Conservation (phyloP, 2,888 invertebrate species). For the Acrocyrtus sp. region DNA sequence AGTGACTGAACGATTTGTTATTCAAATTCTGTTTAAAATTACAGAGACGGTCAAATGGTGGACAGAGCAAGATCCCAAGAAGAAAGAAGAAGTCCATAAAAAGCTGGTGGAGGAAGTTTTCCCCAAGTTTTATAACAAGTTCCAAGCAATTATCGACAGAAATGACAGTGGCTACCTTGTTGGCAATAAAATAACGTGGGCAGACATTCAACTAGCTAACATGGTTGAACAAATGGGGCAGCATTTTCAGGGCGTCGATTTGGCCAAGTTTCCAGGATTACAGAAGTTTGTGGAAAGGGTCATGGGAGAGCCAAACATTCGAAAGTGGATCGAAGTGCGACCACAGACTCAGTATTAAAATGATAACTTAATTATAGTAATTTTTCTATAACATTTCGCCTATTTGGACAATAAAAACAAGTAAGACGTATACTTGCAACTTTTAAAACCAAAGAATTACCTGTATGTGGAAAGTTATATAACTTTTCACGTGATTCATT, state of each 20-base stretch:
- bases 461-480: no score
- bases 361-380: background rate
- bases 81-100: conserved; percentile 15
- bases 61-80: background rate
- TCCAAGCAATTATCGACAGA: conserved; percentile 14
- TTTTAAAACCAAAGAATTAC: no score
- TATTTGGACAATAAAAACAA: no score
- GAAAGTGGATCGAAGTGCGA: conserved; percentile 30
- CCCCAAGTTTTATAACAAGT: conserved; percentile 3
- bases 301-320: conserved; percentile 25
- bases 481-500: no score
- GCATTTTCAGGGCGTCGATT: background rate
- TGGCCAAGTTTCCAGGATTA: background rate
- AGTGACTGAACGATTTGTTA: no score
- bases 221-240: background rate
- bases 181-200: conserved; percentile 24
- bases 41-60: conserved; percentile 6
- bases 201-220: conserved; percentile 29
- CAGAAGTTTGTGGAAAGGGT: conserved; percentile 1
- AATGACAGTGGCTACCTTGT: conserved; percentile 32
- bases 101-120: conserved; percentile 1
- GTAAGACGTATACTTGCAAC: no score
- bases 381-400: background rate
- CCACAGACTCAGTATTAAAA: conserved; percentile 14
- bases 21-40: no score